A percentile compares a stretch with the other conserved stretches of the same genome.
Evolutionary conservation across 1,140 invertebrate species (phyloP).

Genomic region (Wiebesia pumilae): DNA sequence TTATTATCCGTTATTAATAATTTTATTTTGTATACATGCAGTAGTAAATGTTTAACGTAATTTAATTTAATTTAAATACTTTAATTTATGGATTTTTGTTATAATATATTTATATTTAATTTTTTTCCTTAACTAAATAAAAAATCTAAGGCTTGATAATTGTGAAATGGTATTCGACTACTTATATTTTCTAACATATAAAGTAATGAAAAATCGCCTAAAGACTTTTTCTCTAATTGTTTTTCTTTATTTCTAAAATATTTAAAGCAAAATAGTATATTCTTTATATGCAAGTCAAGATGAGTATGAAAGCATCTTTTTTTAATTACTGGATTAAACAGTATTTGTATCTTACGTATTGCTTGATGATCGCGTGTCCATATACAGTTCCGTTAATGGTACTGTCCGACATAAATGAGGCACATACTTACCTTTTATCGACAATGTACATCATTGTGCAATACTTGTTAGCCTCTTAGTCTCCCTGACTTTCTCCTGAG

Average conservation of each 20-base stretch:
- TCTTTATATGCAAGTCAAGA: too few species aligned
- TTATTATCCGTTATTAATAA: neutral
- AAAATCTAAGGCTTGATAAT: too few species aligned
- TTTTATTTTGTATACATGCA: neutral
- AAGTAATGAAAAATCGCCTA: too few species aligned
- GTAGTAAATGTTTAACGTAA: neutral
- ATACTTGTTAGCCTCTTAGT: constrained; percentile 28
- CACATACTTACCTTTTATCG: constrained; percentile 34
- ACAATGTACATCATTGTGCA: constrained; percentile 43
- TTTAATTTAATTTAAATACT: neutral
- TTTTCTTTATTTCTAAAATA: too few species aligned
- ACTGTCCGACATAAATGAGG: neutral
- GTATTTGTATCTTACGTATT: neutral
- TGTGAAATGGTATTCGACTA: too few species aligned
- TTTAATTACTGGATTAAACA: neutral
- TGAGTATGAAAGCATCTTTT: too few species aligned
- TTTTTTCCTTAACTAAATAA: too few species aligned
- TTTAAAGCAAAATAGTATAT: too few species aligned
- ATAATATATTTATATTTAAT: too few species aligned
- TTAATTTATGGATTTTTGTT: neutral
- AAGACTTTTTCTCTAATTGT: too few species aligned
- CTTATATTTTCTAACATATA: too few species aligned
- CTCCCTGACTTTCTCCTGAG: constrained; percentile 38
- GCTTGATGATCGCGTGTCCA: neutral
- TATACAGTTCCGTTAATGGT: constrained; percentile 12